Percentiles rank a stretch among this genome's conserved stretches.
phyloP scores from a whole-genome alignment of 2,888 invertebrate genomes.

The Drosophila recens region DNA sequence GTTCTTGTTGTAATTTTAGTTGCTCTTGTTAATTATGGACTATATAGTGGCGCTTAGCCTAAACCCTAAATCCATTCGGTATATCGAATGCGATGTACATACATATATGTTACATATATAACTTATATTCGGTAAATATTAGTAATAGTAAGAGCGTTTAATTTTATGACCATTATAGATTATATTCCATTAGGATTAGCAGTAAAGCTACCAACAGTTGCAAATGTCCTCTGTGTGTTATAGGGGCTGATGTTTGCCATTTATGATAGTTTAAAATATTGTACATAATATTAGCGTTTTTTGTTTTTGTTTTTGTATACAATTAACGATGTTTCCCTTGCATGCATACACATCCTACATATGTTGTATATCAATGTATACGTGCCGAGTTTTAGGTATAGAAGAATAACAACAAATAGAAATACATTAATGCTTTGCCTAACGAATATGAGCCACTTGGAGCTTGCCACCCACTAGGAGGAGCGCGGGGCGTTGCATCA shows the following conservation, averaged over 20 bases:
- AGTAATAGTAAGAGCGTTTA: slow-evolving; percentile 78
- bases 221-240: slow-evolving; percentile 40
- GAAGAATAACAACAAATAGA: slow-evolving; percentile 75
- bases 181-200: slow-evolving; percentile 47
- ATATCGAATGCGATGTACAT: slow-evolving; percentile 57
- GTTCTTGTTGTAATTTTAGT: slow-evolving; percentile 39
- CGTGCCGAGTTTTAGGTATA: slow-evolving; percentile 50
- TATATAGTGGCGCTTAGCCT: slow-evolving; percentile 60
- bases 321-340: slow-evolving; percentile 37
- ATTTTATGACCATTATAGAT: slow-evolving; percentile 53
- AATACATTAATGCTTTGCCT: slow-evolving; percentile 51
- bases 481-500: slow-evolving; percentile 86
- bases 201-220: slow-evolving; percentile 51
- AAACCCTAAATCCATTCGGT: slow-evolving; percentile 54
- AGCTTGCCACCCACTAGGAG: slow-evolving; percentile 52
- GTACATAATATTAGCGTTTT: slow-evolving; percentile 47
- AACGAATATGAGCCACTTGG: slow-evolving; percentile 61
- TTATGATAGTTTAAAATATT: slow-evolving; percentile 45
- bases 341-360: slow-evolving; percentile 25
- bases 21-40: slow-evolving; percentile 57
- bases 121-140: slow-evolving; percentile 73
- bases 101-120: slow-evolving; percentile 55
- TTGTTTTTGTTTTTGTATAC: slow-evolving; percentile 36
- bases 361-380: slow-evolving; percentile 3
- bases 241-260: slow-evolving; percentile 16